Conservation (phyloP, 2,888 invertebrate genomes). For the Agrotis ipsilon region DNA sequence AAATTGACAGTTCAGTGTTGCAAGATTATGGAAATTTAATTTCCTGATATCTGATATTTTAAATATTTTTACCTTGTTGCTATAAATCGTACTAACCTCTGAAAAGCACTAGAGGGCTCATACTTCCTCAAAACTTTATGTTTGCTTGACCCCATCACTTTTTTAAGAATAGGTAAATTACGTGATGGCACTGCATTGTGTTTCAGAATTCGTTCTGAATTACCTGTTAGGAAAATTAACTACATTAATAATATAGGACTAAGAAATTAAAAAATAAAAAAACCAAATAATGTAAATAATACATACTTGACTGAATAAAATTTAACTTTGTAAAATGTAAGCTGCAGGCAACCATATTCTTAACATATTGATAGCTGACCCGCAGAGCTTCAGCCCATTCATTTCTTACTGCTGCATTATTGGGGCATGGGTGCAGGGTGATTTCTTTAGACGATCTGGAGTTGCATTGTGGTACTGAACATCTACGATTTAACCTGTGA, state of each 20-base stretch:
- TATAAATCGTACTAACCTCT: constrained; percentile 31
- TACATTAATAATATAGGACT: not conserved
- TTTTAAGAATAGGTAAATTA: constrained; percentile 49
- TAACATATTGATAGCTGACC: constrained; percentile 53
- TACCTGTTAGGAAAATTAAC: constrained; percentile 27
- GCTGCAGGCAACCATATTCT: constrained; percentile 62
- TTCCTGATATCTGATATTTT: too few species aligned
- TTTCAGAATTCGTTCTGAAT: constrained; percentile 49
- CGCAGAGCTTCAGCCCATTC: constrained; percentile 62
- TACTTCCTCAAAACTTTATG: constrained; percentile 27
- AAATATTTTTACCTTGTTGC: too few species aligned
- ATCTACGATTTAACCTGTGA: constrained; percentile 54
- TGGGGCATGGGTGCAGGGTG: constrained; percentile 58
- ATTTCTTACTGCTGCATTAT: constrained; percentile 52
- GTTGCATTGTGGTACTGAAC: constrained; percentile 61
- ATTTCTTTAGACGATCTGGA: constrained; percentile 46
- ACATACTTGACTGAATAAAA: constrained; percentile 59
- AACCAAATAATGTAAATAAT: not conserved
- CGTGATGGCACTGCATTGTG: constrained; percentile 59
- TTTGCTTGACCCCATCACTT: constrained; percentile 13
- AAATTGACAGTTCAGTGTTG: constrained; percentile 14
- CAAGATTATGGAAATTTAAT: not conserved
- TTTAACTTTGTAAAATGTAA: constrained; percentile 56
- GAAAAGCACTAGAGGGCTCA: not conserved
- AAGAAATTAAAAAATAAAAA: too few species aligned